Base-by-base conservation (phyloP, 1,140 invertebrate genomes). In the Sycophaga agraensis region DNA sequence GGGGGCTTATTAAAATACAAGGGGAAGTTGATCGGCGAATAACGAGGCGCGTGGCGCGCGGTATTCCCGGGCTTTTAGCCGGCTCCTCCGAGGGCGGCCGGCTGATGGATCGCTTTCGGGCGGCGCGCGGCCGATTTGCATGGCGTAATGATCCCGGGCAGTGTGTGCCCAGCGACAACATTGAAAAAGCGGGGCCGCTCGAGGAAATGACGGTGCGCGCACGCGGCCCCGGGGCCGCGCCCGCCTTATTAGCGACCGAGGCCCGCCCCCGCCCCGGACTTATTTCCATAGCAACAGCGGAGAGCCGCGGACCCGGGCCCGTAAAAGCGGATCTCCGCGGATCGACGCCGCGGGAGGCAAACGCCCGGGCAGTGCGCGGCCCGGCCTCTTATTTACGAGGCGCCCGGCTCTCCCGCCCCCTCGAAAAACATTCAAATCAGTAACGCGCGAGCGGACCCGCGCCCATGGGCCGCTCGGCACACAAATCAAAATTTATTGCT, bases 381-480 rank as follows among this genome's bases (percentile, higher is more conserved):
- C 73, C 70, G 69, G 67, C 62, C 70, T 68, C 71, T 73, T 74
- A 73, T 73, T 71, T 74, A 74, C 68, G 69, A 70, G 67, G 67
- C 68, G 73, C 68, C 67, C 63, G 67, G 67, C 70, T 65, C 65
- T 59, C 65, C 43, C 66, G 68, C 65, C 53, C 63, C 68, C 71
- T 69, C 73, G 74, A 78, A 80, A 78, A 79, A 80, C 76, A 80
- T 79, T 78, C 72, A 74, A 76, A 75, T 80, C 65, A 75, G 76
- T 78, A 77, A 73, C 75, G 64, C 69, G 66, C 66, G 72, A 71
- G 64, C 73, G 68, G 68, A 16, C 9, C 6, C 49, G 5, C n/a
- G 5, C 21, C 26, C 26, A 1, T 39, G 11, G n/a, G n/a, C 24
- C 34, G n/a, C 14, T 49, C 40, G 6, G 54, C 34, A 63, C 46